These are phyloP conservation scores for Ceramica pisi DNA, from an alignment of 2,888 invertebrate genomes.

Conservation along the genomic window DNA sequence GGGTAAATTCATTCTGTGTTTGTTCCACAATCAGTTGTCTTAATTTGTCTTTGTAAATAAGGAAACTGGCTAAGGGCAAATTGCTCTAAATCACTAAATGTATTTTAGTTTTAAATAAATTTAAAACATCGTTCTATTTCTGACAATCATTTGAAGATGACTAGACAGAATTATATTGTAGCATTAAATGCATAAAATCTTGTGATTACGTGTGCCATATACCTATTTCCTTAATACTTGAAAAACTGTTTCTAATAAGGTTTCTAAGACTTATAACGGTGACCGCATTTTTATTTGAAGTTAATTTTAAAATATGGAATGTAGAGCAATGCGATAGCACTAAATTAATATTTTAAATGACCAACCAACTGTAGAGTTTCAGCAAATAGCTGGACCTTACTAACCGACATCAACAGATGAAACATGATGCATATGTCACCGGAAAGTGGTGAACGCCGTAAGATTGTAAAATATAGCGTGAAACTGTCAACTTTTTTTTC, in stretches of 20 bases:
- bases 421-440: background rate
- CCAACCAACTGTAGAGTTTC: background rate
- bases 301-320: background rate
- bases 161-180: background rate
- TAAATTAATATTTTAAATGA: no score
- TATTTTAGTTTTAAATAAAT: background rate
- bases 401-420: background rate
- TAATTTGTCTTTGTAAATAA: background rate
- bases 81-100: background rate
- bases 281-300: background rate
- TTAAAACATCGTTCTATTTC: background rate
- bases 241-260: background rate
- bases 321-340: background rate
- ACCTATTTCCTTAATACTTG: background rate
- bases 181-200: background rate
- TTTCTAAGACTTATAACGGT: background rate
- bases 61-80: background rate
- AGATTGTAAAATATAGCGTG: no score
- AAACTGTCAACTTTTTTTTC: no score
- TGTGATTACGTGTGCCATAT: background rate
- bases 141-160: background rate
- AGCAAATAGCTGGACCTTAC: background rate
- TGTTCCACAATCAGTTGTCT: conserved; percentile 68
- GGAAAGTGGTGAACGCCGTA: no score
- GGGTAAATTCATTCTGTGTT: conserved; percentile 76